phyloP scores from a whole-genome alignment of 2,113 vertebrate species.

The Rousettus leschenaultii region DNA sequence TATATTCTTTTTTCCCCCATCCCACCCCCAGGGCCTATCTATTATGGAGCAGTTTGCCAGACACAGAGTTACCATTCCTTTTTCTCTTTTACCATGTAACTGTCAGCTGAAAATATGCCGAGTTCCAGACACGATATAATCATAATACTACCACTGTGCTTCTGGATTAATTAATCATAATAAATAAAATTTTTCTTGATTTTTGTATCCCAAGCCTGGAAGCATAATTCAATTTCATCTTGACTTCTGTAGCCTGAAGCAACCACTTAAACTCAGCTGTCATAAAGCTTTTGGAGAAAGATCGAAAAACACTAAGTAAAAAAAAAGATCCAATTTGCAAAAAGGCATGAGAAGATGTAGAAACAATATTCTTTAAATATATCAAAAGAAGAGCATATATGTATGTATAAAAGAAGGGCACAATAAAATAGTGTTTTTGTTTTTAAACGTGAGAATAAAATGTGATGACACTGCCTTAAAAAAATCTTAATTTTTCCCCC shows the following conservation, averaged over 20 bases:
- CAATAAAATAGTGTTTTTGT: conserved; percentile 3
- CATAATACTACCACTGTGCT: conserved; percentile 79
- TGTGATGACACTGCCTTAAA: conserved; percentile 10
- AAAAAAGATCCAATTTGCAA: conserved; percentile 17
- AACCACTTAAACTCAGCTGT: conserved; percentile 64
- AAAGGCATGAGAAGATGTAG: conserved; percentile 8
- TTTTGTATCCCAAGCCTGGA: conserved; percentile 79
- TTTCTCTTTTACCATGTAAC: conserved; percentile 36
- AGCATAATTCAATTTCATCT: conserved; percentile 72
- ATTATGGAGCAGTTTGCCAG: neutral
- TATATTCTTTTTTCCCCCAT: neutral
- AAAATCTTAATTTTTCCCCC: neutral
- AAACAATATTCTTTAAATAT: conserved; percentile 32
- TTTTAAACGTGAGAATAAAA: conserved; percentile 45
- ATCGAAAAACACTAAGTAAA: conserved; percentile 54
- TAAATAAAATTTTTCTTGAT: conserved; percentile 82
- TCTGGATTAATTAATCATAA: conserved; percentile 81
- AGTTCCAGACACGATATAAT: conserved; percentile 63
- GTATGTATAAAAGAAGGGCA: neutral
- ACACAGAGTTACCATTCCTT: neutral
- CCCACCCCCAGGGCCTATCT: neutral
- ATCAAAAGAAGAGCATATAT: neutral
- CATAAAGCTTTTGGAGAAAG: conserved; percentile 60
- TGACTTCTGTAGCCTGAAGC: conserved; percentile 72
- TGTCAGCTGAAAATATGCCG: conserved; percentile 58